These are phyloP conservation scores for Drosophila nasuta DNA, from an alignment of 1,140 invertebrate species.

Conservation along the genomic window DNA sequence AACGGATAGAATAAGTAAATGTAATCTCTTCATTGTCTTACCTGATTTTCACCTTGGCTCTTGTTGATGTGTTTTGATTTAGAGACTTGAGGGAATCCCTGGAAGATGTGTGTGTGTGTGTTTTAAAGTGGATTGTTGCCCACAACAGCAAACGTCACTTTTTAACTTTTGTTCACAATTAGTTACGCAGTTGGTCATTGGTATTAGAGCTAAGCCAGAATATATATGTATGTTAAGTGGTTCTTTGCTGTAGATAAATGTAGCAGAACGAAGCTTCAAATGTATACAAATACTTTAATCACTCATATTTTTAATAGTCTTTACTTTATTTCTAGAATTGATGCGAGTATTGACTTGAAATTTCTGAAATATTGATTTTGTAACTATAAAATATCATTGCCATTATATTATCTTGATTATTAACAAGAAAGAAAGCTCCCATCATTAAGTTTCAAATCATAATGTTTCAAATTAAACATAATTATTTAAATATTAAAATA, in stretches of 20 bases:
- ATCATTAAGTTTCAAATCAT: too few species aligned
- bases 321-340: too few species aligned
- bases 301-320: too few species aligned
- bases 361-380: too few species aligned
- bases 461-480: too few species aligned
- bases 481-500: too few species aligned
- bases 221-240: neutral
- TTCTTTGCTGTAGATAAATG: neutral
- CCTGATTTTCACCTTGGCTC: conserved; percentile 56
- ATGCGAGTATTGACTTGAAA: too few species aligned
- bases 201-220: neutral
- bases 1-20: conserved; percentile 70
- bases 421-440: too few species aligned
- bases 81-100: conserved; percentile 36
- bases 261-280: too few species aligned
- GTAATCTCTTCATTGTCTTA: conserved; percentile 52
- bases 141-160: neutral
- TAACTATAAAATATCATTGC: too few species aligned
- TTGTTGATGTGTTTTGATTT: conserved; percentile 57
- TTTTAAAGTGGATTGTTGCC: neutral
- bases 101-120: conserved; percentile 14
- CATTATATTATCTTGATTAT: too few species aligned
- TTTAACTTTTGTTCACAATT: neutral
- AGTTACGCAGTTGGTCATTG: neutral
- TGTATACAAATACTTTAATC: too few species aligned